A percentile compares a stretch with the other conserved stretches of the same genome.
phyloP scores from a whole-genome alignment of 2,797 vertebrate genomes.

The Synaphobranchus kaupii region DNA sequence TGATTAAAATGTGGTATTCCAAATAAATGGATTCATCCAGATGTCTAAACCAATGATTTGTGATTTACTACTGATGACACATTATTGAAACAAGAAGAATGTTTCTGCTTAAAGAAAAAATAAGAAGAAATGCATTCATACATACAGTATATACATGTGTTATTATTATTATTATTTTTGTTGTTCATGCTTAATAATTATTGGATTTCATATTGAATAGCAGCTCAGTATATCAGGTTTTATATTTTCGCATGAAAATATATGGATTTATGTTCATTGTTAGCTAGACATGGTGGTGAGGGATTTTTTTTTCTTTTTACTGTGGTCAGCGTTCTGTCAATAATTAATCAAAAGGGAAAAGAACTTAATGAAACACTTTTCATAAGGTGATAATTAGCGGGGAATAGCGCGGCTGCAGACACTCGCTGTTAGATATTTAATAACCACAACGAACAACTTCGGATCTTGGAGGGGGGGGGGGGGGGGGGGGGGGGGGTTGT shows the following conservation, averaged over 20 bases:
- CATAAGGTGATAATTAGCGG: conserved; percentile 94
- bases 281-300: background rate
- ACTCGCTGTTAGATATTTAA: conserved; percentile 74
- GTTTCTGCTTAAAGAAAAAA: background rate
- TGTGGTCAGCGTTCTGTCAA: conserved; percentile 93
- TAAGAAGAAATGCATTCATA: background rate
- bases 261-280: conserved; percentile 15
- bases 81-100: background rate
- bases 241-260: conserved; percentile 5
- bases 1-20: background rate
- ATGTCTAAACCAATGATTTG: background rate
- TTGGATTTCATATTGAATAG: background rate
- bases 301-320: conserved; percentile 36
- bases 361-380: conserved; percentile 98
- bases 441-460: conserved; percentile 69
- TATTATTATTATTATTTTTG: background rate
- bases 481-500: background rate
- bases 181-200: background rate
- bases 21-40: background rate
- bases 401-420: conserved; percentile 79
- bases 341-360: conserved; percentile 91
- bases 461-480: conserved; percentile 60
- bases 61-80: background rate
- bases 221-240: background rate
- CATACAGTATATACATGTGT: background rate